A percentile compares a stretch with the other conserved stretches of the same genome.
Evolutionary conservation across 2,888 invertebrate genomes (phyloP).

Genomic region (Cyclophora punctaria): DNA sequence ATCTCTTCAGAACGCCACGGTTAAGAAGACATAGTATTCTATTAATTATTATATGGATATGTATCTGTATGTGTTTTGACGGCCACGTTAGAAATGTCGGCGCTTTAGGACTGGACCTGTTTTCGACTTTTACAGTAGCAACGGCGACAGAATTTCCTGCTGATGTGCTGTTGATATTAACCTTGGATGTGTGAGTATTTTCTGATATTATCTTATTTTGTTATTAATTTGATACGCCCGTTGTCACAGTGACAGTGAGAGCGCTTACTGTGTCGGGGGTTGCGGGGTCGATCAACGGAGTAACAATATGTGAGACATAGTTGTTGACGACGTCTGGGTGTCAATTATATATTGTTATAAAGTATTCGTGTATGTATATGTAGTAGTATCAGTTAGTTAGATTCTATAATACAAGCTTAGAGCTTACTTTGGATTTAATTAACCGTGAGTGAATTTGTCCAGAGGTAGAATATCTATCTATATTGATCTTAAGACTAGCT

Average conservation of each 20-base stretch:
- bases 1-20: constrained; percentile 85
- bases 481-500: not conserved
- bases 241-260: too few relatives aligned
- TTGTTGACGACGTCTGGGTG: too few relatives aligned
- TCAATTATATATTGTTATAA: too few relatives aligned
- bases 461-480: not conserved
- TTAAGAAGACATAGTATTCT: constrained; percentile 82
- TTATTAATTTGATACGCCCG: not conserved
- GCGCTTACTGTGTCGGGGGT: too few relatives aligned
- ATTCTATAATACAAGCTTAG: too few relatives aligned
- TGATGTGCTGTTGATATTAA: constrained; percentile 82
- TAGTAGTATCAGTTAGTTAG: too few relatives aligned
- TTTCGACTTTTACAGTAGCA: constrained; percentile 88
- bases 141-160: constrained; percentile 89
- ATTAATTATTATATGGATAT: constrained; percentile 88
- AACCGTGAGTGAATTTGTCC: too few relatives aligned
- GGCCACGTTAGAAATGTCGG: constrained; percentile 92
- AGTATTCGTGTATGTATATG: too few relatives aligned
- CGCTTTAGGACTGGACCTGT: constrained; percentile 85
- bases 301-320: too few relatives aligned
- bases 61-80: constrained; percentile 89
- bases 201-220: too few relatives aligned
- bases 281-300: too few relatives aligned
- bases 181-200: constrained; percentile 75
- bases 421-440: too few relatives aligned